Conservation (phyloP, 2,888 invertebrate genomes). For the Trachelus stipa region DNA sequence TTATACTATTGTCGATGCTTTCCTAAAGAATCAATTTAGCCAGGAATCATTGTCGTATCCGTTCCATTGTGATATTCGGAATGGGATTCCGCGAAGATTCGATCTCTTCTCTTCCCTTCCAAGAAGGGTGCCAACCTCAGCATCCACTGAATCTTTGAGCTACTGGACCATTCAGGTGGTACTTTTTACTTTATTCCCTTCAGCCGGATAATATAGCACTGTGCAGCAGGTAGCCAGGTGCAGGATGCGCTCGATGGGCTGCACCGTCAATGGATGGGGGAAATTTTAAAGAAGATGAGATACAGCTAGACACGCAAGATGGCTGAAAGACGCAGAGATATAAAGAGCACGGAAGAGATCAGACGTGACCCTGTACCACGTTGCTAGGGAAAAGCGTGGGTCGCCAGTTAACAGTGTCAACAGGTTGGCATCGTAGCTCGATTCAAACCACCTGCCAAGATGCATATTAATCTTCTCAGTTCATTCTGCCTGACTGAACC, state of each 20-base stretch:
- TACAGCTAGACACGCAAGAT: constrained; percentile 25
- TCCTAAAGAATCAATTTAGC: not conserved
- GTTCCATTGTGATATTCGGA: not conserved
- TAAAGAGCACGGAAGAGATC: constrained; percentile 18
- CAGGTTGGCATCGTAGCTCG: not conserved
- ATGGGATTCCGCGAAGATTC: not conserved
- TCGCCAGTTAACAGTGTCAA: constrained; percentile 14
- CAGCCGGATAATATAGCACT: not conserved
- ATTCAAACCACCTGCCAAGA: constrained; percentile 15
- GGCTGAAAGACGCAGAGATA: constrained; percentile 19
- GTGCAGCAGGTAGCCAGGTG: constrained; percentile 55
- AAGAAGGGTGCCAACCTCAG: not conserved
- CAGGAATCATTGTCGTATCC: not conserved
- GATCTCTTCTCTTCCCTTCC: not conserved
- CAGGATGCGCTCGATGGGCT: constrained; percentile 37
- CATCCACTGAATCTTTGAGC: not conserved
- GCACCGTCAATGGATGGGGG: not conserved
- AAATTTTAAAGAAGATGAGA: constrained; percentile 28
- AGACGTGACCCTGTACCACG: constrained; percentile 1
- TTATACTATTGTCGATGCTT: not conserved
- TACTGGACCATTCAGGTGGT: not conserved
- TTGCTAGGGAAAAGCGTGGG: constrained; percentile 19
- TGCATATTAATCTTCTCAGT: constrained; percentile 11
- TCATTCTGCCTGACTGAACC: not conserved
- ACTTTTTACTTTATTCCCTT: not conserved